phyloP scores from a whole-genome alignment of 2,888 invertebrate species.

The Platerodrilus igneus region DNA sequence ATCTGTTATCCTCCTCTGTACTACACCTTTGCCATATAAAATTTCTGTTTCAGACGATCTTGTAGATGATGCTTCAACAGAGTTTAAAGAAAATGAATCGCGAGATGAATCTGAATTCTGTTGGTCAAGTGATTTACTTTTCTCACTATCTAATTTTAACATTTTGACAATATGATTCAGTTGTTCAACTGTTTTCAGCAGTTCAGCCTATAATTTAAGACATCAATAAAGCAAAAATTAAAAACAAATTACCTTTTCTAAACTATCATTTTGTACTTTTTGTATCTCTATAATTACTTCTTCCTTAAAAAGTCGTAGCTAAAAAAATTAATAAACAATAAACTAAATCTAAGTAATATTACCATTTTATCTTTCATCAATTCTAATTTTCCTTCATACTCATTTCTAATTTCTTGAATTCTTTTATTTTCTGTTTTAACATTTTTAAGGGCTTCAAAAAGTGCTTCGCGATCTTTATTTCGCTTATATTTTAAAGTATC shows the following conservation, averaged over 20 bases:
- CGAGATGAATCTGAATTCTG: no score
- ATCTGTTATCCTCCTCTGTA: constrained; percentile 13
- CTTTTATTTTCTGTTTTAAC: constrained; percentile 42
- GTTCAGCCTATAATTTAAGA: constrained; percentile 9
- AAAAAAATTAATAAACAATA: constrained; percentile 30
- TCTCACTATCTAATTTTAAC: not conserved
- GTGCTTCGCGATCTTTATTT: constrained; percentile 43
- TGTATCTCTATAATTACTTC: constrained; percentile 59
- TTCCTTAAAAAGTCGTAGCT: constrained; percentile 60
- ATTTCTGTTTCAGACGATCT: no score
- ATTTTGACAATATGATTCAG: constrained; percentile 4
- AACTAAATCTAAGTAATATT: constrained; percentile 45
- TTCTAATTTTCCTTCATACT: constrained; percentile 71
- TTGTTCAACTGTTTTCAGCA: constrained; percentile 17
- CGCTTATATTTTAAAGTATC: constrained; percentile 44
- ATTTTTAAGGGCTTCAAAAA: constrained; percentile 38
- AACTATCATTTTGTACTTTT: constrained; percentile 29
- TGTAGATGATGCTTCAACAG: not conserved
- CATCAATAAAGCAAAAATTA: constrained; percentile 1
- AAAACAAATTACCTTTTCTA: not conserved
- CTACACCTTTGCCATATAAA: constrained; percentile 1
- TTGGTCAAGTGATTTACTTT: no score
- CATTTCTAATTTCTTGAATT: constrained; percentile 56
- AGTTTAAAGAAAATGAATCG: constrained; percentile 5
- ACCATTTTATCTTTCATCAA: constrained; percentile 80